Base-by-base conservation (phyloP, 2,797 vertebrate genomes). In the Brotula barbata region DNA sequence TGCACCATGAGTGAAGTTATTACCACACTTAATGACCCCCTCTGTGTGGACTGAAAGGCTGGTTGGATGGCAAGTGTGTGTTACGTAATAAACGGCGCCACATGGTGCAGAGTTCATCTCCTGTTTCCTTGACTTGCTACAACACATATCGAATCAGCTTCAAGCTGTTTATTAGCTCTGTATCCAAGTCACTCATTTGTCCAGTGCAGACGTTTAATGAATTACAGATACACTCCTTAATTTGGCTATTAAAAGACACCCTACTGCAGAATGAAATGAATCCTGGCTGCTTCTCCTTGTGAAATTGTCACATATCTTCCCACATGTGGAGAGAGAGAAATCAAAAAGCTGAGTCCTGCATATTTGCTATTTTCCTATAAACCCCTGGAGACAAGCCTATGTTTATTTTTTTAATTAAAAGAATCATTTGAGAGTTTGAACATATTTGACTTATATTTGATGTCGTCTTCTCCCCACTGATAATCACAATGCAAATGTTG, bases 151-250 rank as follows among this genome's bases (percentile, higher is more conserved):
- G 28, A 70, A 5, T 39, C 25, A 0, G 54, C 71, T 71, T 80
- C 71, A 52, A 63, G 66, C 62, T 85, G 61, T 80, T 80, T 86
- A 78, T 82, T 70, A 76, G 63, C 58, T 52, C 34, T 17, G 1
- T 16, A 68, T 67, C 28, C 15, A 43, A 73, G 59, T 51, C 56
- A 46, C 37, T 77, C 46, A 82, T 82, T 79, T 84, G 70, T 71
- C 66, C 75, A 64, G 10, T 16, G 12, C 44, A 58, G 77, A 55
- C 41, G 8, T 66, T 71, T 65, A 79, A 73, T 64, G 12, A 77
- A 77, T 74, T 62, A 70, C 50, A 74, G 23, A 75, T 62, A 14
- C 48, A 23, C 63, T 28, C 68, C 37, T 61, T 72, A 60, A 80
- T 73, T 70, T 63, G 63, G 58, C 64, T 40, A 23, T 68, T 73